These are phyloP conservation scores for Tursiops truncatus DNA, from an alignment of 2,113 vertebrate genomes.

Conservation along the genomic window DNA sequence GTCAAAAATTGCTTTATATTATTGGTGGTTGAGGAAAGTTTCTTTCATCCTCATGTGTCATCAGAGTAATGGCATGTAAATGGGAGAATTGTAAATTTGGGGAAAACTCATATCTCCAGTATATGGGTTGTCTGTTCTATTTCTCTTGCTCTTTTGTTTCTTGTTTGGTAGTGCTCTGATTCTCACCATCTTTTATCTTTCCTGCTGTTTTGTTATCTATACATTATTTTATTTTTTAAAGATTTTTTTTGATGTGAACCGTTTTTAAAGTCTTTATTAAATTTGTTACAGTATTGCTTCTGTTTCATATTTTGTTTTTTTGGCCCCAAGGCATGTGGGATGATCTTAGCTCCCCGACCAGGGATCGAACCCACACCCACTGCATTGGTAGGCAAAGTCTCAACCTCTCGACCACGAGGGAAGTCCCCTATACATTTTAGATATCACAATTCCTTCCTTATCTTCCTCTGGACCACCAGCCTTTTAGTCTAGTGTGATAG, in stretches of 20 bases:
- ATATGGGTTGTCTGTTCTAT: accelerated
- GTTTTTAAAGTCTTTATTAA: too few relatives aligned
- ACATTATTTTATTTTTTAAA: not conserved
- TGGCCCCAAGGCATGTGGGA: too few relatives aligned
- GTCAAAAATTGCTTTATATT: not conserved
- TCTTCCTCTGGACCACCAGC: not conserved
- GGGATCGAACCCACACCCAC: too few relatives aligned
- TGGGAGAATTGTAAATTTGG: not conserved
- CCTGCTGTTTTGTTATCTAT: not conserved
- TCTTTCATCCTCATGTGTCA: not conserved
- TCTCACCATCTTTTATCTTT: not conserved
- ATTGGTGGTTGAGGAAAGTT: not conserved
- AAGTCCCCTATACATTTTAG: not conserved
- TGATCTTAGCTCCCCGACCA: too few relatives aligned
- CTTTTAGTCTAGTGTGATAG: not conserved
- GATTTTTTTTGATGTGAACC: too few relatives aligned
- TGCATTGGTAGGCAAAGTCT: too few relatives aligned
- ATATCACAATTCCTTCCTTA: not conserved
- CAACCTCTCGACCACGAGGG: too few relatives aligned
- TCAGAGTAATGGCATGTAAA: not conserved
- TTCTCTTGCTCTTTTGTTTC: not conserved
- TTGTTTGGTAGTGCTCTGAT: not conserved
- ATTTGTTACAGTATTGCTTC: too few relatives aligned
- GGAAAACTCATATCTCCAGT: not conserved
- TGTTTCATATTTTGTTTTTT: too few relatives aligned